Percentiles rank a stretch among this genome's conserved stretches.
Evolutionary conservation across 2,113 vertebrate species (phyloP).

Genomic region (Coturnix japonica): DNA sequence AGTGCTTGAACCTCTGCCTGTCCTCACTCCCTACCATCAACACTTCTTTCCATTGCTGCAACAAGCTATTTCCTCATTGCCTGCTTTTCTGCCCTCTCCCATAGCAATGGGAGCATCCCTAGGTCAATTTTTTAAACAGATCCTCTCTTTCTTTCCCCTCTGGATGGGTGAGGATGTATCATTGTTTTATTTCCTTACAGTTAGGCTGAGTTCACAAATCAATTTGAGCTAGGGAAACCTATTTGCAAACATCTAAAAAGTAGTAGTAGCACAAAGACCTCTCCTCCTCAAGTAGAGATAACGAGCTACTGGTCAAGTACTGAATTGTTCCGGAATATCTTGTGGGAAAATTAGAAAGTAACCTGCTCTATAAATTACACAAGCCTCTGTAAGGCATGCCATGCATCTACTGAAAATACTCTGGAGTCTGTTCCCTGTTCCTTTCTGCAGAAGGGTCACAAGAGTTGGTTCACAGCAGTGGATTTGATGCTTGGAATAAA

Average conservation of each 20-base stretch:
- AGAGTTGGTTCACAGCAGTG: not conserved
- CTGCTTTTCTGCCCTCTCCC: not conserved
- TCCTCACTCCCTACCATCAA: not conserved
- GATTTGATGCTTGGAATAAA: not conserved
- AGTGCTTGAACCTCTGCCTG: not conserved
- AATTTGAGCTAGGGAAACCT: not conserved
- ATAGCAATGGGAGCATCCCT: not conserved
- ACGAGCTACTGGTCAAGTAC: not conserved
- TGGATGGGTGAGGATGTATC: not conserved
- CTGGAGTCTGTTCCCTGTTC: not conserved
- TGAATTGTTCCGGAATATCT: not conserved
- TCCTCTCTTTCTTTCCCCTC: not conserved
- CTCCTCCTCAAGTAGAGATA: not conserved
- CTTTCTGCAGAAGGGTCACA: not conserved
- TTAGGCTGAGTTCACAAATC: not conserved
- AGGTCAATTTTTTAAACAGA: not conserved
- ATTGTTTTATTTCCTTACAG: not conserved
- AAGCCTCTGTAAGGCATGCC: not conserved
- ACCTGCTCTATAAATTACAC: not conserved
- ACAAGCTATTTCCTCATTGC: not conserved
- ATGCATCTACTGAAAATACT: not conserved
- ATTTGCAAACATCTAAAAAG: not conserved
- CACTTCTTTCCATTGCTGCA: not conserved
- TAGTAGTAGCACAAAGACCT: not conserved
- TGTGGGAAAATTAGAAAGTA: not conserved